A percentile compares a stretch with the other conserved stretches of the same genome.
Evolutionary conservation across 2,888 invertebrate species (phyloP).

Genomic region (Rhimphoctona megacephalus): DNA sequence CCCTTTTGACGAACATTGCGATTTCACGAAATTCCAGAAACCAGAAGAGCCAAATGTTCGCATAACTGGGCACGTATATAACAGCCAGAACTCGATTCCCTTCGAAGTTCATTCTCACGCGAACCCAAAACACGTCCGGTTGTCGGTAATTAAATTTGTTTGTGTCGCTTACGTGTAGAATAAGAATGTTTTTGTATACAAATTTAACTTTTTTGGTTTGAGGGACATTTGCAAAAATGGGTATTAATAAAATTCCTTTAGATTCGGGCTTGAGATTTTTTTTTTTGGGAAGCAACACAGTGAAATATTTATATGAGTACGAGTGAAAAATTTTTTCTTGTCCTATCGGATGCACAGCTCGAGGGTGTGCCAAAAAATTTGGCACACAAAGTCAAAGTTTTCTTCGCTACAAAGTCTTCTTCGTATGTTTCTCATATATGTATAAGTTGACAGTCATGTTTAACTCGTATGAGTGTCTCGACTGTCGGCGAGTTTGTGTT

Average conservation of each 20-base stretch:
- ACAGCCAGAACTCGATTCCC: conserved; percentile 31
- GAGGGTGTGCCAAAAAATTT: neutral
- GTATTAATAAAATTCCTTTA: neutral
- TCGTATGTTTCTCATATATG: neutral
- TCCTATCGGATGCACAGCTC: conserved; percentile 72
- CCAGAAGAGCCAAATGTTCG: conserved; percentile 51
- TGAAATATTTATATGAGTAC: conserved; percentile 75
- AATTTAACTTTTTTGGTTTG: neutral
- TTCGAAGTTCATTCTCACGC: neutral
- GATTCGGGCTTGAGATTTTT: conserved; percentile 1
- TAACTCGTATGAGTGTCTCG: conserved; percentile 48
- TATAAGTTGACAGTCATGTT: conserved; percentile 10
- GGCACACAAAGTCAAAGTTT: conserved; percentile 59
- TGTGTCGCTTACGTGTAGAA: neutral
- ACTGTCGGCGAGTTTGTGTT: conserved; percentile 60
- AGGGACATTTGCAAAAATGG: neutral
- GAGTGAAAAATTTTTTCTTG: conserved; percentile 32
- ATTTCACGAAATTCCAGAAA: conserved; percentile 75
- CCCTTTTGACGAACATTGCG: conserved; percentile 77
- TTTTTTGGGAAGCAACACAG: conserved; percentile 66
- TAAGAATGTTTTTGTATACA: neutral
- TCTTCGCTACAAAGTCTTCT: conserved; percentile 21
- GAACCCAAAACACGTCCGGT: conserved; percentile 12
- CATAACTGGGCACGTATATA: conserved; percentile 7
- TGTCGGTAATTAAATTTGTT: neutral